Base-by-base conservation (phyloP, 2,113 vertebrate species). In the Eptesicus fuscus region DNA sequence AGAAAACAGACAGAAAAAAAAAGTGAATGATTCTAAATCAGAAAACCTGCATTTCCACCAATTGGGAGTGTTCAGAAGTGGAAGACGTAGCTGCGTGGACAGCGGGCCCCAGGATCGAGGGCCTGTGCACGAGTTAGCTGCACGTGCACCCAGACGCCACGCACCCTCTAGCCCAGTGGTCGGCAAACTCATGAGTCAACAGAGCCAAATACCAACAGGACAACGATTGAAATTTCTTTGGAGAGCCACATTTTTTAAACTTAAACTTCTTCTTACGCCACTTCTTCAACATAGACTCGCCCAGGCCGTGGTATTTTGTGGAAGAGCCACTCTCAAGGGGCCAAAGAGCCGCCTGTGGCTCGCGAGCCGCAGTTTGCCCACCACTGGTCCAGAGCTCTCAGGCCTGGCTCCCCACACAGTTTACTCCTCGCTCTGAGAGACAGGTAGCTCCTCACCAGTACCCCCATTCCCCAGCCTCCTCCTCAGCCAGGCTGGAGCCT, bases 91-190 rank as follows among this genome's bases (percentile, higher is more conserved):
- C 16, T 17, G 1, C 23, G 9, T 18, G 17, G 1, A 40, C 40
- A 37, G n/a, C 8, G 9, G 2, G 1, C 5, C 49, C 14, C 14
- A 5, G 18, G 20, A 42, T 5, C 11, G 59, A 25, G 42, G 18
- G 32, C 9, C 12, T 1, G 1, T 4, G 5, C 4, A 9, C 25
- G 1, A 18, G 6, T 2, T 5, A 10, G 13, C 1, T 16, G 9
- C 5, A 1, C 42, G 5, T 3, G n/a, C 9, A 3, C 2, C n/a
- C 2, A 18, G 28, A 44, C 32, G 0, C 12, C 49, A 10, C 1
- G 28, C 4, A 14, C 40, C 23, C 1, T 7, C 10, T 13, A 12
- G n/a, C n/a, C n/a, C n/a, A n/a, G n/a, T n/a, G n/a, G n/a, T n/a
- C n/a, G n/a, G n/a, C n/a, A n/a, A n/a, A n/a, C n/a, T n/a, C n/a